Conservation (phyloP, 2,113 vertebrate genomes). For the zebrafish (Danio rerio) region DNA sequence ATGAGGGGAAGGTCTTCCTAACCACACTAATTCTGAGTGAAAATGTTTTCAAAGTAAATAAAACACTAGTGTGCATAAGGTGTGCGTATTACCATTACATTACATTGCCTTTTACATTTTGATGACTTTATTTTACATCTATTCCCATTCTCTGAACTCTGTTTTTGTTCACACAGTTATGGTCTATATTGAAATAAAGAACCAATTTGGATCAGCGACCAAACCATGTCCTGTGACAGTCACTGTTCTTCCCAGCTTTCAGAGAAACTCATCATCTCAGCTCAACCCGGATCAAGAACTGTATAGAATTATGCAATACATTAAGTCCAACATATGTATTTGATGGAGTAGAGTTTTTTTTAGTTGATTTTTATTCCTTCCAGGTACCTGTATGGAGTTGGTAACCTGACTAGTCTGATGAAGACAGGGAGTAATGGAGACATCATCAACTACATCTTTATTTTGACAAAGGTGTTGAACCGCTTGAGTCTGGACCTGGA, state of each 20-base stretch:
- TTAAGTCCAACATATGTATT: not conserved
- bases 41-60: no score
- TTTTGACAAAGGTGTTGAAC: slow-evolving; percentile 73
- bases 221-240: slow-evolving; percentile 77
- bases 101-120: no score
- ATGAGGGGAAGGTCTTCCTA: no score
- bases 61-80: no score
- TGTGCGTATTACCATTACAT: no score
- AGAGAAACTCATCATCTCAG: slow-evolving; percentile 50
- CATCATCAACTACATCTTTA: slow-evolving; percentile 74
- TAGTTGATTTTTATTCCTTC: not conserved
- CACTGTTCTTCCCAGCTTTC: slow-evolving; percentile 76
- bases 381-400: slow-evolving; percentile 75
- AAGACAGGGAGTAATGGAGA: slow-evolving; percentile 71
- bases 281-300: slow-evolving; percentile 70
- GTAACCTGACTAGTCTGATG: slow-evolving; percentile 74
- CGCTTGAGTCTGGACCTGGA: slow-evolving; percentile 67
- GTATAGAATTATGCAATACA: slow-evolving; percentile 68
- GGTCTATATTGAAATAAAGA: slow-evolving; percentile 76
- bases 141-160: not conserved
- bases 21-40: no score
- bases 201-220: slow-evolving; percentile 70
- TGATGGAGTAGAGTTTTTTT: not conserved
- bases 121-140: no score
- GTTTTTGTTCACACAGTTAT: slow-evolving; percentile 68